A percentile compares a stretch with the other conserved stretches of the same genome.
Evolutionary conservation across 2,797 vertebrate genomes (phyloP).

Genomic region (Eptatretus atami): DNA sequence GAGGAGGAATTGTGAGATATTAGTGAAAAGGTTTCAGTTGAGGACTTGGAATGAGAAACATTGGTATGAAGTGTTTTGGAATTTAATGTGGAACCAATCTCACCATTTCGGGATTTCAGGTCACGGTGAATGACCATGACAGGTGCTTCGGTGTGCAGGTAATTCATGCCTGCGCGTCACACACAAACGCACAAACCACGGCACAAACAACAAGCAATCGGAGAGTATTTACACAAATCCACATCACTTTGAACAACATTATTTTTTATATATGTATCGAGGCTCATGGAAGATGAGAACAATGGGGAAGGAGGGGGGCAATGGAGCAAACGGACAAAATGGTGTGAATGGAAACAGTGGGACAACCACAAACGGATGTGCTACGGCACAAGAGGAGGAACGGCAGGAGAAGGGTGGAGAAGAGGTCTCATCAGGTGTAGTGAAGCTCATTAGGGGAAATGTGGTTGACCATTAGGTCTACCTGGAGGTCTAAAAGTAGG

Average conservation of each 20-base stretch:
- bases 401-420: too few species aligned
- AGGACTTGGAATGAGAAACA: neutral
- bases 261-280: slow-evolving; percentile 7
- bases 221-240: neutral
- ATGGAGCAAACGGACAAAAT: too few species aligned
- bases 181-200: neutral
- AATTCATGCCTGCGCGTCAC: slow-evolving; percentile 47
- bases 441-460: too few species aligned
- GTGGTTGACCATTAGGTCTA: too few species aligned
- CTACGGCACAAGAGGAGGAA: too few species aligned
- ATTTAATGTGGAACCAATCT: slow-evolving; percentile 10
- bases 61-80: neutral
- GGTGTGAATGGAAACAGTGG: too few species aligned
- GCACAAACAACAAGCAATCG: neutral
- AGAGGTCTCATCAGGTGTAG: too few species aligned
- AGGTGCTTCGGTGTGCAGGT: slow-evolving; percentile 80
- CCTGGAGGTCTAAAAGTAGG: too few species aligned
- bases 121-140: slow-evolving; percentile 93
- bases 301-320: slow-evolving; percentile 6
- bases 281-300: slow-evolving; percentile 9
- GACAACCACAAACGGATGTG: too few species aligned
- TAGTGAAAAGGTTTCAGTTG: neutral
- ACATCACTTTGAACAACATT: slow-evolving; percentile 2
- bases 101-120: slow-evolving; percentile 91
- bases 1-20: slow-evolving; percentile 14